Evolutionary conservation across 2,113 vertebrate genomes (phyloP).

Genomic region (Varanus komodoensis): DNA sequence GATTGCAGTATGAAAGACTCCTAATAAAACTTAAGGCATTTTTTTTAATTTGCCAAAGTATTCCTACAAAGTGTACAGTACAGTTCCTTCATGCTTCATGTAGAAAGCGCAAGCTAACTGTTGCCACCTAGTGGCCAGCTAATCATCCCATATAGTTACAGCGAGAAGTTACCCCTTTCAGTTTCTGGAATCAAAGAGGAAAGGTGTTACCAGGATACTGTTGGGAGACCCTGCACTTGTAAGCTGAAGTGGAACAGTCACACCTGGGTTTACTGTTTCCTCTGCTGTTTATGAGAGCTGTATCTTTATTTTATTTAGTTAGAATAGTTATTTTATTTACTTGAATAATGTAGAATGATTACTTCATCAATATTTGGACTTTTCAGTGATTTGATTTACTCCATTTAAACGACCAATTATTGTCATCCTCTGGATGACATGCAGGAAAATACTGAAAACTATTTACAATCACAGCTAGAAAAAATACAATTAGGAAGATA

Average conservation of each 20-base stretch:
- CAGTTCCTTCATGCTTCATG: not conserved
- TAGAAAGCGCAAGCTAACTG: not conserved
- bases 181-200: not conserved
- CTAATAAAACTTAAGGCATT: not conserved
- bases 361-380: not conserved
- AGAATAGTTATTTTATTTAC: no score
- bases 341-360: no score
- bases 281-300: not conserved
- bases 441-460: no score
- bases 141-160: not conserved
- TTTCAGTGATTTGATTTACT: not conserved
- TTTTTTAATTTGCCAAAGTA: not conserved
- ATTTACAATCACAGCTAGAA: no score
- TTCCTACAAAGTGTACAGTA: not conserved
- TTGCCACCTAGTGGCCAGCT: slow-evolving; percentile 21
- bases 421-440: not conserved
- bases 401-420: not conserved
- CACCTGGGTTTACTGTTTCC: not conserved
- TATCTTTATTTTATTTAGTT: not conserved
- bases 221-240: not conserved
- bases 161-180: not conserved
- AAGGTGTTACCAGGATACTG: not conserved
- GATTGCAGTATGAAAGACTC: not conserved
- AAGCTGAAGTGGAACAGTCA: not conserved
- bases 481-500: no score